Evolutionary conservation across 2,888 invertebrate genomes (phyloP).

Genomic region (Liopterus haemorrhoidalis): DNA sequence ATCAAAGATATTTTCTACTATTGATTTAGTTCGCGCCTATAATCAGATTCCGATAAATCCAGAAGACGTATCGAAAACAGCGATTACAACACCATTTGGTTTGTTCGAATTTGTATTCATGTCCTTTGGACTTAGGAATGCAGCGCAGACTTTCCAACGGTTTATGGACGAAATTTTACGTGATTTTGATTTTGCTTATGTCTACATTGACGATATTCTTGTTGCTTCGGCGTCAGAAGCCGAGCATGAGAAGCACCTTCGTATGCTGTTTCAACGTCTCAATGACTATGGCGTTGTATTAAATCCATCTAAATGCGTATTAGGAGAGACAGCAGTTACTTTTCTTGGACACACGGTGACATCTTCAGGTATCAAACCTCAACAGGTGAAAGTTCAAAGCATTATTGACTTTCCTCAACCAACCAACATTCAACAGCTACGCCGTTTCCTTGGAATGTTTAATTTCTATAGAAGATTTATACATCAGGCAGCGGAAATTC

Average conservation of each 20-base stretch:
- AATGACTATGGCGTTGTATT: conserved; percentile 25
- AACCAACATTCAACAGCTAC: conserved; percentile 20
- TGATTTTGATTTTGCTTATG: conserved; percentile 16
- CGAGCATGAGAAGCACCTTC: conserved; percentile 27
- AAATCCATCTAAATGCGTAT: conserved; percentile 30
- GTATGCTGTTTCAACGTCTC: conserved; percentile 26
- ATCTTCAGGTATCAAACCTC: conserved; percentile 24
- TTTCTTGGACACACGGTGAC: conserved; percentile 28
- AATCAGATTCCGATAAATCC: conserved; percentile 4
- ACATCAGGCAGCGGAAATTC: conserved; percentile 19
- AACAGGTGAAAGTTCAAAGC: conserved; percentile 26
- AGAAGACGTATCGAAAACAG: not conserved
- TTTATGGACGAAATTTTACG: conserved; percentile 8
- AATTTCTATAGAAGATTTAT: conserved; percentile 25
- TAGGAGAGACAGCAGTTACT: conserved; percentile 21
- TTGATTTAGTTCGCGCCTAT: conserved; percentile 7
- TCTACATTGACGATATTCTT: conserved; percentile 33
- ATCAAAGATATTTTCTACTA: conserved; percentile 6
- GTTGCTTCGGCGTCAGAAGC: conserved; percentile 25
- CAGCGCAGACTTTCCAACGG: conserved; percentile 8
- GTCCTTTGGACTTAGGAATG: conserved; percentile 11
- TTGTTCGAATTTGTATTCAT: conserved; percentile 7
- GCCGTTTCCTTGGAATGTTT: conserved; percentile 23
- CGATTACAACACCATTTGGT: too few relatives aligned
- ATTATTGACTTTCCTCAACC: conserved; percentile 23